phyloP scores from a whole-genome alignment of 23 tunicate genomes.

The Halocynthia roretzi region DNA sequence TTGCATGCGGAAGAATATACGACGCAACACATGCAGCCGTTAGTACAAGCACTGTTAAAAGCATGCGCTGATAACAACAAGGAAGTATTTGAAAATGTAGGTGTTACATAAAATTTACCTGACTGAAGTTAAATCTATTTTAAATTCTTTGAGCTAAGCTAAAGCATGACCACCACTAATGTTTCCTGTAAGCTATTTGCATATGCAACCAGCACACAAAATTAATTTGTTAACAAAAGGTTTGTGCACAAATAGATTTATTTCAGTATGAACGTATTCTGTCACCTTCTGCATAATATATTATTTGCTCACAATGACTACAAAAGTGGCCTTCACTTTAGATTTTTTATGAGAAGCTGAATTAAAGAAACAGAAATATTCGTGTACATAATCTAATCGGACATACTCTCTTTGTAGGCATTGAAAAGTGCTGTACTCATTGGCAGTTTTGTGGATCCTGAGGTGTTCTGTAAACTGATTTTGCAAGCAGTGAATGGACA shows the following conservation, averaged over 20 bases:
- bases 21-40: constrained; percentile 95
- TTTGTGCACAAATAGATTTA: neutral
- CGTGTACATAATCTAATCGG: neutral
- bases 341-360: neutral
- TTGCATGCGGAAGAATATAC: constrained; percentile 90
- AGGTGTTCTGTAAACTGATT: constrained; percentile 68
- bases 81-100: constrained; percentile 8
- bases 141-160: too few species aligned
- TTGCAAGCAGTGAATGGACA: constrained; percentile 53
- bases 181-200: too few species aligned
- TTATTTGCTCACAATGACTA: too few species aligned
- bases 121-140: too few species aligned
- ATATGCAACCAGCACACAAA: too few species aligned
- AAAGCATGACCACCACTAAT: too few species aligned
- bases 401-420: constrained; percentile 24
- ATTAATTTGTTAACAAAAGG: neutral
- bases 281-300: neutral
- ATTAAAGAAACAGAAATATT: neutral
- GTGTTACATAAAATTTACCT: neutral
- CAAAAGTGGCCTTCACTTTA: neutral
- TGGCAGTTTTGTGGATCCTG: constrained; percentile 85
- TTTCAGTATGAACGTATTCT: neutral
- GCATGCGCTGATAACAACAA: constrained; percentile 70
- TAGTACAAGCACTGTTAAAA: constrained; percentile 62
- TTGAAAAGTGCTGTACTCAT: constrained; percentile 59